These are phyloP conservation scores for Syrrhaptes paradoxus DNA, from an alignment of 2,113 vertebrate species.

Conservation along the genomic window DNA sequence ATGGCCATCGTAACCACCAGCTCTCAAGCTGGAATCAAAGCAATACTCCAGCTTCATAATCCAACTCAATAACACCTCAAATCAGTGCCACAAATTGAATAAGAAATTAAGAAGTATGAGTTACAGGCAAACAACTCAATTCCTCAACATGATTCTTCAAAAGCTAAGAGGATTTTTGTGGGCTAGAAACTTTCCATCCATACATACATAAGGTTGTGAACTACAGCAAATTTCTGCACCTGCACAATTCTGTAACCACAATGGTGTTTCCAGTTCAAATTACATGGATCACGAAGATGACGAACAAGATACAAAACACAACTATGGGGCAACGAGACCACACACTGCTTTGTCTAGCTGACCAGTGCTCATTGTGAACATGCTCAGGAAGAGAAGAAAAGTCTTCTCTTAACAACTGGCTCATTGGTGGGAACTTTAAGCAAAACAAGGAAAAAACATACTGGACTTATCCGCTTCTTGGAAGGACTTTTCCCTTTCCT, in stretches of 20 bases:
- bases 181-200: background rate
- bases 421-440: background rate
- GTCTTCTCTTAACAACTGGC: background rate
- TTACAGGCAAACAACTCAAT: background rate
- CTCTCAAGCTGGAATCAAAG: background rate
- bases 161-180: background rate
- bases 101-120: background rate
- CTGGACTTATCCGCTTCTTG: background rate
- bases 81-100: background rate
- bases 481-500: background rate
- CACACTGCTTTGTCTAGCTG: background rate
- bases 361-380: background rate
- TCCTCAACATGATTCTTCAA: background rate
- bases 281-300: background rate
- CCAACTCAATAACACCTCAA: background rate
- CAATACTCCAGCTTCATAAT: background rate
- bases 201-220: background rate
- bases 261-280: background rate
- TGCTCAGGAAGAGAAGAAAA: background rate
- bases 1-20: background rate
- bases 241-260: background rate
- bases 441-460: background rate
- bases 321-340: background rate
- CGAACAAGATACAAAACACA: background rate
- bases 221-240: background rate